Percentiles rank a stretch among this genome's conserved stretches.
Conservation (phyloP, 2,113 vertebrate species). For the Uria lomvia region DNA sequence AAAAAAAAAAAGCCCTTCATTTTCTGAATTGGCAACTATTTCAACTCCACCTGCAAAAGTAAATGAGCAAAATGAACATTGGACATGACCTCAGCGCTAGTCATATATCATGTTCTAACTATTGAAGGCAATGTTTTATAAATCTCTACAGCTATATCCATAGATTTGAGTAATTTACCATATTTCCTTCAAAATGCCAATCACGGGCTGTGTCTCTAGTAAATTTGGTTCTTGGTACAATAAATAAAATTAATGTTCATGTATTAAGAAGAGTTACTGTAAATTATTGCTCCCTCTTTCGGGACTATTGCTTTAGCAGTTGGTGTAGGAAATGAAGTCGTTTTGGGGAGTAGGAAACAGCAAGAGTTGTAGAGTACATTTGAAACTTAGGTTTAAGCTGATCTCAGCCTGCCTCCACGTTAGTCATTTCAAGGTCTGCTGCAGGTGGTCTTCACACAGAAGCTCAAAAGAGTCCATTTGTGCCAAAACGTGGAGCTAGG, state of each 20-base stretch:
- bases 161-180: conserved; percentile 42
- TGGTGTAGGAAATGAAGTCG: conserved; percentile 41
- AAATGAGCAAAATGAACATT: conserved; percentile 38
- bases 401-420: conserved; percentile 18
- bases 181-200: conserved; percentile 51
- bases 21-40: conserved; percentile 29
- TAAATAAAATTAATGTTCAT: conserved; percentile 57
- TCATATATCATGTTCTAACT: neutral
- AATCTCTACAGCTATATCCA: conserved; percentile 23
- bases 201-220: neutral
- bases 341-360: conserved; percentile 30
- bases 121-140: conserved; percentile 24
- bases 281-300: conserved; percentile 45
- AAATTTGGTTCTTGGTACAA: conserved; percentile 21
- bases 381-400: conserved; percentile 32
- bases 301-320: conserved; percentile 42
- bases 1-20: neutral
- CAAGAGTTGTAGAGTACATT: neutral
- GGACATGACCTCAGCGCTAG: conserved; percentile 33
- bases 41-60: conserved; percentile 21
- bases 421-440: conserved; percentile 42
- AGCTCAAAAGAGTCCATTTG: conserved; percentile 34
- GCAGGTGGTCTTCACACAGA: conserved; percentile 65
- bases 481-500: neutral
- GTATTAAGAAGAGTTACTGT: conserved; percentile 21